Conservation (phyloP, 1,140 invertebrate genomes). For the Charaxes varanes region DNA sequence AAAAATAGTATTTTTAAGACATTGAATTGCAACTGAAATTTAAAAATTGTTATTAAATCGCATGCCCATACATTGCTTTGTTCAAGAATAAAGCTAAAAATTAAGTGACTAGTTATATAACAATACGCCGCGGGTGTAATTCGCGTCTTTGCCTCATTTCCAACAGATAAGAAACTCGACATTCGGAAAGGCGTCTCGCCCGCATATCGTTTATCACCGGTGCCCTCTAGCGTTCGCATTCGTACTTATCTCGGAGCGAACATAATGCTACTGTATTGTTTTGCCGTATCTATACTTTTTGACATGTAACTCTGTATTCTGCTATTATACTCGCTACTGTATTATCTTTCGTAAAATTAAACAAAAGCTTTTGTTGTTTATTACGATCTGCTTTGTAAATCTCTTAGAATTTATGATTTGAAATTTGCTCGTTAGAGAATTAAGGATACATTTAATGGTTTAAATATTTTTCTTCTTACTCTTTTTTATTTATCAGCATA, state of each 20-base stretch:
- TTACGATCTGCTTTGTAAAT: too few species aligned
- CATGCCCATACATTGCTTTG: too few species aligned
- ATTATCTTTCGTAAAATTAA: not conserved
- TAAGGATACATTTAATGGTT: too few species aligned
- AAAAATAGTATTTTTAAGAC: too few species aligned
- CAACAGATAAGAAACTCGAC: slow-evolving; percentile 20
- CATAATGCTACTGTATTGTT: slow-evolving; percentile 19
- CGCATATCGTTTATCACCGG: slow-evolving; percentile 23
- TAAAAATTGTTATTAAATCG: too few species aligned
- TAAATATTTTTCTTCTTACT: too few species aligned
- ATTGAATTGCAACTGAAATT: too few species aligned
- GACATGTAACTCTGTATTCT: slow-evolving; percentile 4
- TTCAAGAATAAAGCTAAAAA: too few species aligned
- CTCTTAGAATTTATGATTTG: too few species aligned
- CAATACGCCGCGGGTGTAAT: slow-evolving; percentile 14
- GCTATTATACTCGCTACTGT: slow-evolving; percentile 1
- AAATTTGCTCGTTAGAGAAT: too few species aligned
- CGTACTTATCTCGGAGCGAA: slow-evolving; percentile 14
- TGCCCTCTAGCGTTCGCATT: slow-evolving; percentile 17
- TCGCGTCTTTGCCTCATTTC: slow-evolving; percentile 21
- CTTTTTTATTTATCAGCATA: too few species aligned
- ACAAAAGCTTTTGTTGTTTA: not conserved
- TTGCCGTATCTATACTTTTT: slow-evolving; percentile 16
- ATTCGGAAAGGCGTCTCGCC: slow-evolving; percentile 23
- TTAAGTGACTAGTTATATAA: too few species aligned